Percentiles rank a stretch among this genome's conserved stretches.
phyloP scores from a whole-genome alignment of 1,140 invertebrate species.

The Heterodera schachtii region DNA sequence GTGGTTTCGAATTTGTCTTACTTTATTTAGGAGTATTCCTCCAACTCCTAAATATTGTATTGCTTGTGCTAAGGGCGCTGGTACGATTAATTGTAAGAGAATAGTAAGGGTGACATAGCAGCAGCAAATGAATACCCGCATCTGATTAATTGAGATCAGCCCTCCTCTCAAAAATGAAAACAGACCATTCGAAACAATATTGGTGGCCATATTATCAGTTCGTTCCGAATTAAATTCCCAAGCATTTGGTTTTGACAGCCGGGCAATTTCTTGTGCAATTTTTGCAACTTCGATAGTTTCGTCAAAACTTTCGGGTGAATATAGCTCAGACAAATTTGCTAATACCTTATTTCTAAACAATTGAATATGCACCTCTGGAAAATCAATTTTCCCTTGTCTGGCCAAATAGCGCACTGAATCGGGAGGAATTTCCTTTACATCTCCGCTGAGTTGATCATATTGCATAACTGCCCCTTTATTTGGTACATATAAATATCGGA shows the following conservation, averaged over 20 bases:
- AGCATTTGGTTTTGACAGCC: not conserved
- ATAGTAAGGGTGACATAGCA: not conserved
- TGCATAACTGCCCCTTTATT: not conserved
- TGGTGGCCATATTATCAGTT: constrained; percentile 1
- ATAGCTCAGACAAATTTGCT: constrained; percentile 10
- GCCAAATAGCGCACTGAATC: not conserved
- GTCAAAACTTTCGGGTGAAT: not conserved
- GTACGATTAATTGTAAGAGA: not conserved
- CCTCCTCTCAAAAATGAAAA: not conserved
- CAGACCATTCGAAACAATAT: constrained; percentile 5
- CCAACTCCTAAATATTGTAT: not conserved
- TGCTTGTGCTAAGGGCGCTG: not conserved
- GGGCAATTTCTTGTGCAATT: not conserved
- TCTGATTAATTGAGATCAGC: not conserved
- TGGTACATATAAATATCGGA: not conserved
- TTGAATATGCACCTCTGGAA: not conserved
- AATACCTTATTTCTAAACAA: constrained; percentile 16
- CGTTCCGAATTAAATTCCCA: not conserved
- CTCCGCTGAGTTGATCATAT: not conserved
- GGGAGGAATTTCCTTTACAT: not conserved
- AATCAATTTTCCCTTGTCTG: not conserved
- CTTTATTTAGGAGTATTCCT: not conserved
- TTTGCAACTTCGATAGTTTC: not conserved
- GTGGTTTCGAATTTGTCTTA: not conserved
- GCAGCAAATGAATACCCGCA: not conserved